Conservation (phyloP, 2,797 vertebrate genomes). For the Enteromius mattozi region DNA sequence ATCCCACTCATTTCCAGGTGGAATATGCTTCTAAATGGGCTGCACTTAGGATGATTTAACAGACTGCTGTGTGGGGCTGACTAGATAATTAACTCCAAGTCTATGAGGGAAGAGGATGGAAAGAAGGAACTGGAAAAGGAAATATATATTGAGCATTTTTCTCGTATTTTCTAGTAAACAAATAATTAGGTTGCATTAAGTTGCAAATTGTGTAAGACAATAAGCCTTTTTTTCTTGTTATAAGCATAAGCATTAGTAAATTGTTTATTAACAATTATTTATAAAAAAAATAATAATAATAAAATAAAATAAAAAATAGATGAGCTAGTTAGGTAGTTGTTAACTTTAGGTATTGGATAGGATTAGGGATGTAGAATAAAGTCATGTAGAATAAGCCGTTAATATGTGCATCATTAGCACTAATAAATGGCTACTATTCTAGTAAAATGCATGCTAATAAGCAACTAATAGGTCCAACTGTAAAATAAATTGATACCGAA, state of each 20-base stretch:
- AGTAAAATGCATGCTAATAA: too few species aligned
- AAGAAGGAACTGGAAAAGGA: background rate
- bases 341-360: background rate
- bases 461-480: too few species aligned
- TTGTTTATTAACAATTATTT: background rate
- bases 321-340: background rate
- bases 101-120: conserved; percentile 7
- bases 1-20: conserved; percentile 60
- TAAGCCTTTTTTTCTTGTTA: background rate
- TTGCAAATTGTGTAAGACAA: background rate
- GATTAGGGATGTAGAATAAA: too few species aligned
- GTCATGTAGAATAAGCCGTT: too few species aligned
- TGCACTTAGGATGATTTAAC: conserved; percentile 59
- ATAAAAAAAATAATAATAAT: background rate
- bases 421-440: too few species aligned
- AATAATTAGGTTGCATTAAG: background rate
- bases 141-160: background rate
- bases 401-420: too few species aligned
- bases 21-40: conserved; percentile 63
- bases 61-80: conserved; percentile 36
- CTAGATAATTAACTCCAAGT: conserved; percentile 41
- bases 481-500: background rate
- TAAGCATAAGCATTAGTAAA: background rate
- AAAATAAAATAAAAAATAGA: background rate
- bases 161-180: background rate